Evolutionary conservation across 2,888 invertebrate species (phyloP).

Genomic region (Ophioninae sp.): DNA sequence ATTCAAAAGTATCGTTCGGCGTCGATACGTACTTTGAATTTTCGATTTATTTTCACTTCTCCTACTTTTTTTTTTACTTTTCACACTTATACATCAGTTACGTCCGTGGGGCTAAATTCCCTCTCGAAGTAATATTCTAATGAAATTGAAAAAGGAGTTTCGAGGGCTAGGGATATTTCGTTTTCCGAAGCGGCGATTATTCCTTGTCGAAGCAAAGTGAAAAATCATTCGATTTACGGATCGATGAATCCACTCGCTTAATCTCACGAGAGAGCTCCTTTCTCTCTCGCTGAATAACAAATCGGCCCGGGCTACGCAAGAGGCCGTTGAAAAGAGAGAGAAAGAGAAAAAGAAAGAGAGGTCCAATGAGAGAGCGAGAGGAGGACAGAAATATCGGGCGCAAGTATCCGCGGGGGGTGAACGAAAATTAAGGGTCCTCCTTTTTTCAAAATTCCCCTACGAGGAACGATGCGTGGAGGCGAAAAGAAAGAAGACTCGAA

Average conservation of each 20-base stretch:
- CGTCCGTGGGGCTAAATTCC: conserved; percentile 48
- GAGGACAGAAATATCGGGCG: conserved; percentile 34
- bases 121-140: conserved; percentile 29
- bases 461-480: conserved; percentile 25
- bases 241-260: conserved; percentile 62
- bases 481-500: conserved; percentile 25
- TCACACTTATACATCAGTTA: conserved; percentile 17
- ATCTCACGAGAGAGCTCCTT: conserved; percentile 45
- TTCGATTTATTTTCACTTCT: conserved; percentile 5
- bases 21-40: conserved; percentile 43
- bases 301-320: conserved; percentile 40
- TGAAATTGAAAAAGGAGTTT: conserved; percentile 59
- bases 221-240: conserved; percentile 67
- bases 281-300: conserved; percentile 56
- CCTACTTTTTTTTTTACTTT: conserved; percentile 7
- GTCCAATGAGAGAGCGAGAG: conserved; percentile 19
- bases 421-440: conserved; percentile 61
- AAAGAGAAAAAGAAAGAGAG: conserved; percentile 9
- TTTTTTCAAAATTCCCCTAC: conserved; percentile 56
- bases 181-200: conserved; percentile 61
- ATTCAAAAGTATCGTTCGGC: conserved; percentile 57
- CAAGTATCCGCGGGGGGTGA: conserved; percentile 61
- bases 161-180: conserved; percentile 43
- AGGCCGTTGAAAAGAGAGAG: conserved; percentile 10
- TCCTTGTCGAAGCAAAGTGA: conserved; percentile 64